These are phyloP conservation scores for Myrmecobius fasciatus DNA, from an alignment of 2,113 vertebrate genomes.

Conservation along the genomic window DNA sequence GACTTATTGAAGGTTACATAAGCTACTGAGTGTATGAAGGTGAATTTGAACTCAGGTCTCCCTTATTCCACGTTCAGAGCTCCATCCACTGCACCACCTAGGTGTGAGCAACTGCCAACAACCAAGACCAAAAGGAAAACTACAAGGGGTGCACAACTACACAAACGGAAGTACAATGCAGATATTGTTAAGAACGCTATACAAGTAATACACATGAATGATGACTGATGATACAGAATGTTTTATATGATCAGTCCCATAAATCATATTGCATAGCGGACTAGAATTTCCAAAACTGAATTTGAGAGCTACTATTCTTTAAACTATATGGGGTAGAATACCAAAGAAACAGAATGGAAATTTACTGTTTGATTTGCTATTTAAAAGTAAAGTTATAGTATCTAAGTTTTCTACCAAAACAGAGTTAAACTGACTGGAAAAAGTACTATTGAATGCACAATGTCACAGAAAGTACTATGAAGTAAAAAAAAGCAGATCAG, in stretches of 20 bases:
- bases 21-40: neutral
- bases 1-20: neutral
- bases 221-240: neutral
- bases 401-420: neutral
- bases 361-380: slow-evolving; percentile 4
- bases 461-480: neutral
- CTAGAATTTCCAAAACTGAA: neutral
- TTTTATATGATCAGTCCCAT: neutral
- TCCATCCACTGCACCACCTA: neutral
- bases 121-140: neutral
- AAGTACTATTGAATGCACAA: neutral
- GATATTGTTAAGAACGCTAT: neutral
- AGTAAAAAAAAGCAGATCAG: neutral
- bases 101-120: neutral
- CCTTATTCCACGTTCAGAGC: neutral
- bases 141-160: neutral
- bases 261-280: neutral
- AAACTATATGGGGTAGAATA: neutral
- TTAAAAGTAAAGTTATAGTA: neutral
- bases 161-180: neutral
- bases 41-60: neutral
- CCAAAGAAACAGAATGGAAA: neutral
- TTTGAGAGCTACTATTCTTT: neutral
- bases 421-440: neutral
- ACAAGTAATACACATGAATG: neutral